Percentiles rank a stretch among this genome's conserved stretches.
phyloP scores from a whole-genome alignment of 2,797 vertebrate genomes.

The Moxostoma hubbsi region DNA sequence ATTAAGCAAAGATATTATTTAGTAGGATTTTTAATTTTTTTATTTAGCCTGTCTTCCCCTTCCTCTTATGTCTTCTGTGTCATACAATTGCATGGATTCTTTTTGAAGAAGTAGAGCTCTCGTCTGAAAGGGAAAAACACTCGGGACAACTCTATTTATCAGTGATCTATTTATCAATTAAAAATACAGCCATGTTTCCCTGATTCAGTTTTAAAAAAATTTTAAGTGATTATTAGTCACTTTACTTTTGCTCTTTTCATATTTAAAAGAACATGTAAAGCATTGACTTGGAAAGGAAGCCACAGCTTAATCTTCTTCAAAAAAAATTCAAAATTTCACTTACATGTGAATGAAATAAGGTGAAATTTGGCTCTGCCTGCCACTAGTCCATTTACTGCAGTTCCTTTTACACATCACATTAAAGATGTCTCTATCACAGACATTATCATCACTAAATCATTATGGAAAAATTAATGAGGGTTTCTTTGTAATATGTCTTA shows the following conservation, averaged over 20 bases:
- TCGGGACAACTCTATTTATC: too few relatives aligned
- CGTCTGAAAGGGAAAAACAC: too few relatives aligned
- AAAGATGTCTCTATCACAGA: constrained; percentile 1
- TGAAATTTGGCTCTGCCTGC: not conserved
- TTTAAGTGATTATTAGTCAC: not conserved
- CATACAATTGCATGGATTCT: too few relatives aligned
- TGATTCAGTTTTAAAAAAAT: not conserved
- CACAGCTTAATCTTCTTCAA: too few relatives aligned
- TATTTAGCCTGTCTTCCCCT: too few relatives aligned
- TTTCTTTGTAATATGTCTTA: constrained; percentile 63
- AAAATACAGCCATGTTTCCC: not conserved
- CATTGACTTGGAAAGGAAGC: not conserved
- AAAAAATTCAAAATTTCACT: not conserved
- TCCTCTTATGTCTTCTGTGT: too few relatives aligned
- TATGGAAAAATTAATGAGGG: constrained; percentile 14
- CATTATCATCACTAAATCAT: constrained; percentile 4
- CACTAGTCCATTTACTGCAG: not conserved
- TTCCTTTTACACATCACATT: constrained; percentile 7
- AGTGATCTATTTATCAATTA: too few relatives aligned
- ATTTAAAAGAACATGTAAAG: too few relatives aligned
- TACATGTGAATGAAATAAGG: not conserved
- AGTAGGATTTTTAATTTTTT: too few relatives aligned
- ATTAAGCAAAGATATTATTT: too few relatives aligned
- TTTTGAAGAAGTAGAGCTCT: too few relatives aligned
- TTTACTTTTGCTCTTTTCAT: too few relatives aligned